Evolutionary conservation across 2,888 invertebrate species (phyloP).

Genomic region (Pachydiplax longipennis): DNA sequence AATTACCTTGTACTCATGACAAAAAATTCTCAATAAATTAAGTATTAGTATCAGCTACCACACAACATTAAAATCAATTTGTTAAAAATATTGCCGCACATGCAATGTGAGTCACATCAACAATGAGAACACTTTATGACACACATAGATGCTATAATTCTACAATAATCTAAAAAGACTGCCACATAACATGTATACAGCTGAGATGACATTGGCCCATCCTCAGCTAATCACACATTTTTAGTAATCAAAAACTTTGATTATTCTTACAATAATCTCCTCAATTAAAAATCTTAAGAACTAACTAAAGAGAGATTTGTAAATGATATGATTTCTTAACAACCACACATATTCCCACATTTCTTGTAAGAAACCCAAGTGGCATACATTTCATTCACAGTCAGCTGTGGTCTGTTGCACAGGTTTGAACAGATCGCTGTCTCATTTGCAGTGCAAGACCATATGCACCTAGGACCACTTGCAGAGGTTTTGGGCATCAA

Average conservation of each 20-base stretch:
- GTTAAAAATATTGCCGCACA: not conserved
- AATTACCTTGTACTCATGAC: not conserved
- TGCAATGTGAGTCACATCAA: not conserved
- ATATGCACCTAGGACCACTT: slow-evolving; percentile 47
- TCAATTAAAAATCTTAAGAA: not conserved
- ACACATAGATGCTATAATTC: not conserved
- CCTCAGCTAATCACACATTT: no score
- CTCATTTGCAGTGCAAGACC: slow-evolving; percentile 49
- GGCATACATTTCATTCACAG: slow-evolving; percentile 47
- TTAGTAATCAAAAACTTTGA: not conserved
- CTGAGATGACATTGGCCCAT: no score
- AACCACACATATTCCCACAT: slow-evolving; percentile 38
- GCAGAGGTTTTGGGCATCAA: slow-evolving; percentile 47
- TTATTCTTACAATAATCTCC: not conserved
- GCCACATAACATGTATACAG: no score
- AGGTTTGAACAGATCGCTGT: slow-evolving; percentile 11
- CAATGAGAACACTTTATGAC: not conserved
- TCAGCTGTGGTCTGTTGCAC: slow-evolving; percentile 48
- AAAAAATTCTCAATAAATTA: not conserved
- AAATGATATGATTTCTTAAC: slow-evolving; percentile 23
- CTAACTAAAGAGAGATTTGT: not conserved
- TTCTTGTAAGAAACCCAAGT: slow-evolving; percentile 47
- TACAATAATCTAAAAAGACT: no score
- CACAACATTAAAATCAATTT: not conserved
- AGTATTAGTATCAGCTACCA: not conserved